Evolutionary conservation across 2,888 invertebrate genomes (phyloP), one percentile per base, ranked within the genome.

Genomic region (Xanthia icteritia): DNA sequence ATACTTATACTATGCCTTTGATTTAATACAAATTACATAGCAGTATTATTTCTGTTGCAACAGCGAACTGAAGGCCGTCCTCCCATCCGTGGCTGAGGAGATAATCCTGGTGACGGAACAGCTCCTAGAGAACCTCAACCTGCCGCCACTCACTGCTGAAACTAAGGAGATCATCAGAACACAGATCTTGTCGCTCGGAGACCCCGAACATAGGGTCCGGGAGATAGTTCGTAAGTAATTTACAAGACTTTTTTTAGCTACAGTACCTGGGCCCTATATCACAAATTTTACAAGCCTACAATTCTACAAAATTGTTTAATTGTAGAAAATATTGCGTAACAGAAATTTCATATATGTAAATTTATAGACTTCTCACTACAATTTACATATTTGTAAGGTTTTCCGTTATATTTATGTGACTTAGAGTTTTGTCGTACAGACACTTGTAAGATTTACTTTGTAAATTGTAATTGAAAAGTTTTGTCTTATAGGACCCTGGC

Each of bases 161-260:
- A 95, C 97, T 5, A 97, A 97, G 89, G 97, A 97, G 51, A 92
- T 97, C 27, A 96, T 99, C 54, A 97, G 97, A 82, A 97, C 97
- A 5, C 98, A 98, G 92, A 97, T 98, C 73, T 85, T 94, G 2
- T 97, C 97, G 48, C 96, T 98, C 17, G 95, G 97, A 1, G 97
- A 97, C 85, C 97, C 97, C 0, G 97, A 98, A 51, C 98, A 99
- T 93, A 97, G 98, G 91, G 98, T 99, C 79, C 97, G 98, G 81
- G 97, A 97, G 87, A 97, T 99, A 84, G 98, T 99, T 88, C 97
- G 98, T 98, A 94, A 98, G 98, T 98, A 73, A 31, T 56, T 68
- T 56, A 20, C 6, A 39, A 68, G 6, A n/a, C 11, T 67, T 67
- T 67, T 67, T 23, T 2, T 54, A 36, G 17, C 17, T 15, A 11